These are phyloP conservation scores for Hyperoodon ampullatus DNA, from an alignment of 2,113 vertebrate species.

Conservation along the genomic window DNA sequence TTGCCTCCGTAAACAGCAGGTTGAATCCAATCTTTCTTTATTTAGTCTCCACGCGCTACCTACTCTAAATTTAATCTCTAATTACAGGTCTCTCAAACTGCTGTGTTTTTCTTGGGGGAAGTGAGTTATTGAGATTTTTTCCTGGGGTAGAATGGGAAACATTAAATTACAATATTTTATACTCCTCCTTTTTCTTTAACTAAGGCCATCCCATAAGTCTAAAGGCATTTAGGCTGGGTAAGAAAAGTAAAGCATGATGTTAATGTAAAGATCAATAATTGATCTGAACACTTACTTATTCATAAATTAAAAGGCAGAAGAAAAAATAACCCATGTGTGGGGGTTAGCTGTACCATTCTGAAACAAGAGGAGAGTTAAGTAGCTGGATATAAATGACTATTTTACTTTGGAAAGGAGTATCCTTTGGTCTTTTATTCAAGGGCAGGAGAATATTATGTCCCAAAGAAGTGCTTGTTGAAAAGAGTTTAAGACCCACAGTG, in stretches of 20 bases:
- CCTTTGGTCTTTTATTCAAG: neutral
- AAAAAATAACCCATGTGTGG: neutral
- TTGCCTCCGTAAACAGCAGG: neutral
- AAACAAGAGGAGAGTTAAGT: neutral
- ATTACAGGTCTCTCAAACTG: neutral
- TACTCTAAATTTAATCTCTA: neutral
- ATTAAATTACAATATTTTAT: conserved; percentile 3
- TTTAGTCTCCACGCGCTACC: neutral
- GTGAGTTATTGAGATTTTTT: conserved; percentile 3
- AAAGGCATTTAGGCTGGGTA: neutral
- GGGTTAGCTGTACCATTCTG: neutral
- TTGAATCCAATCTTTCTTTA: neutral
- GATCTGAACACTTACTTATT: neutral
- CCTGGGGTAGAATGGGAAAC: neutral
- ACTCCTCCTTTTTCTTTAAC: conserved; percentile 10
- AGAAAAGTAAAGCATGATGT: neutral
- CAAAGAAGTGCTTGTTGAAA: neutral
- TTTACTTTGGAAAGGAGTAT: neutral
- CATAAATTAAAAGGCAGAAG: conserved; percentile 37
- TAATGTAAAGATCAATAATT: conserved; percentile 16
- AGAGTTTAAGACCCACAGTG: neutral
- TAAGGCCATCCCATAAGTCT: neutral
- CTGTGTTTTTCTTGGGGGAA: neutral
- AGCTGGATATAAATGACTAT: neutral
- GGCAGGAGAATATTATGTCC: neutral